Evolutionary conservation across 2,113 vertebrate species (phyloP), one percentile per base, ranked within the genome.

Genomic region (Myotis brandtii): DNA sequence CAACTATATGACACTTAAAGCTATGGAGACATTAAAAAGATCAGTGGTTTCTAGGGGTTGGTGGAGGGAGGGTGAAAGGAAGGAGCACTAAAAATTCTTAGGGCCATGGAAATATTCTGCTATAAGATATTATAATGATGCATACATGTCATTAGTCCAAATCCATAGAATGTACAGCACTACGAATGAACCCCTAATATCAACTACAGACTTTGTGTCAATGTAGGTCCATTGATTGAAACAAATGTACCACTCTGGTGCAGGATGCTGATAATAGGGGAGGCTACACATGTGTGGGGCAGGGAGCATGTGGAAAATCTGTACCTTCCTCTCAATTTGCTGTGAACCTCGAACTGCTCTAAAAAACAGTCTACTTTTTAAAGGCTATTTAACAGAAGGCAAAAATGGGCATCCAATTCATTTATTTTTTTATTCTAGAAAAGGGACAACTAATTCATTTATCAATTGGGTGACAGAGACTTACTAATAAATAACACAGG

Each of bases 371-470:
- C 34, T 81, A 30, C 76, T 25, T 83, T 82, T 69, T 25, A 52
- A 67, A 69, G 12, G 9, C 14, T 64, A 66, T 70, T 69, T 89
- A 84, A 94, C 62, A 17, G 84, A 96, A 89, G 34, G 18, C 32
- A 92, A 92, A 94, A 86, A 20, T 30, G 10, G 76, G 32, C 30
- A 62, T 67, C 0, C 27, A 54, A 37, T 90, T 89, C 54, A 34
- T 88, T 83, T 18, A 52, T 34, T 73, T 88, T 75, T 93, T 20
- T 54, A 64, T 73, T 43, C 54, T 89, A 66, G 27, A 88, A 95
- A 85, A 54, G 87, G 32, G 32, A 52, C 14, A 30, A 81, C 4
- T 62, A 37, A 32, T 89, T 72, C n/a, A 30, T 70, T 75, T 5
- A 64, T 37, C 10, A 86, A 4, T 48, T 86, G 9, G 25, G 4